Evolutionary conservation across 2,113 vertebrate species (phyloP).

Genomic region (Paramormyrops kingsleyae): DNA sequence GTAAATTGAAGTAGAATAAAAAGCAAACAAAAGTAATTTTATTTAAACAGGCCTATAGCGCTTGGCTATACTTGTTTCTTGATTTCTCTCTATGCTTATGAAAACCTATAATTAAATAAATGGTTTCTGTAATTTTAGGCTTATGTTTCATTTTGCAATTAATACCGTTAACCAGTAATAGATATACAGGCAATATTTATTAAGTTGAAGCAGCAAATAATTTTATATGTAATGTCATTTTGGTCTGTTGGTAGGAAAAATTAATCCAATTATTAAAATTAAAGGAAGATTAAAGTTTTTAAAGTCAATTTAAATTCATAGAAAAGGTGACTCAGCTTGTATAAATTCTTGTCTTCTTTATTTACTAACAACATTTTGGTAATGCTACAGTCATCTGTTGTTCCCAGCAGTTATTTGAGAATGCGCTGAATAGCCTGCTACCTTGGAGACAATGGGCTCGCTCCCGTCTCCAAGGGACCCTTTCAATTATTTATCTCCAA

Average conservation of each 20-base stretch:
- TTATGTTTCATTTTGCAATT: neutral
- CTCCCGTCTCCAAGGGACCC: conserved; percentile 19
- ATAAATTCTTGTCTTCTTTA: neutral
- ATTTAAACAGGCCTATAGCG: neutral
- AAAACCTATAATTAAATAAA: neutral
- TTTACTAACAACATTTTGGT: conserved; percentile 2
- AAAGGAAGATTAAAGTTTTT: neutral
- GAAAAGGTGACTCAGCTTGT: neutral
- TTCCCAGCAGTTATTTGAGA: conserved; percentile 23
- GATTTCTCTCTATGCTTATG: neutral
- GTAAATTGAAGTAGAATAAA: neutral
- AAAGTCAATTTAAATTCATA: neutral
- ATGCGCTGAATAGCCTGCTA: conserved; percentile 10
- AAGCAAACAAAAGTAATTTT: neutral
- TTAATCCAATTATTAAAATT: neutral
- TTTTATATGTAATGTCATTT: neutral
- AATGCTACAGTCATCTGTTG: neutral
- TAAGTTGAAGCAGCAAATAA: neutral
- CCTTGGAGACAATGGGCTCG: conserved; percentile 34
- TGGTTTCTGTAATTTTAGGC: neutral
- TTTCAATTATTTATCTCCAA: conserved; percentile 43
- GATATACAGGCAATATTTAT: neutral
- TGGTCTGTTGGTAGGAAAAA: neutral
- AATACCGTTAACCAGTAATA: neutral
- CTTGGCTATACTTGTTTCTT: neutral